phyloP scores from a whole-genome alignment of 2,888 invertebrate genomes.

The Drosophila neotestacea region DNA sequence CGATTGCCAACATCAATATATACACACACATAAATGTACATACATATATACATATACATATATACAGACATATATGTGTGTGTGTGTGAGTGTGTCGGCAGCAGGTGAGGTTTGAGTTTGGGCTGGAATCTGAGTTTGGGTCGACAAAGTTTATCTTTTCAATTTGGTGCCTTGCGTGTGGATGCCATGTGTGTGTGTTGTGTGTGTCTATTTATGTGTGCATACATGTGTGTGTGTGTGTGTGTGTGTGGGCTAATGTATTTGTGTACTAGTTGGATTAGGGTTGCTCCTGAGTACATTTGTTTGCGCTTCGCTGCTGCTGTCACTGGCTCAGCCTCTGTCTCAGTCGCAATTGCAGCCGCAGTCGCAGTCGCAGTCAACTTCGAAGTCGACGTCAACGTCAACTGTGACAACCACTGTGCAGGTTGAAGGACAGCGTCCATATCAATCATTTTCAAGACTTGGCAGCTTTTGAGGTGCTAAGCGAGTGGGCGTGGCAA shows the following conservation, averaged over 20 bases:
- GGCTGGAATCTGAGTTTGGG: conserved; percentile 58
- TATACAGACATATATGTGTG: background rate
- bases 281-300: conserved; percentile 74
- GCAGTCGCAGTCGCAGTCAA: conserved; percentile 5
- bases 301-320: conserved; percentile 42
- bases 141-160: conserved; percentile 78
- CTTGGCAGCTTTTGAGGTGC: conserved; percentile 33
- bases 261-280: conserved; percentile 72
- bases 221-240: conserved; percentile 20
- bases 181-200: conserved; percentile 52
- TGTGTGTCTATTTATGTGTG: conserved; percentile 26
- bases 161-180: conserved; percentile 64
- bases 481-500: conserved; percentile 40
- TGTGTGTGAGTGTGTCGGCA: conserved; percentile 18
- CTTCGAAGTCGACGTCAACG: conserved; percentile 15
- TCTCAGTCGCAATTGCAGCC: conserved; percentile 4
- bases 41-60: background rate
- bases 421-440: conserved; percentile 63
- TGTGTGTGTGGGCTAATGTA: conserved; percentile 58
- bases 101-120: conserved; percentile 51
- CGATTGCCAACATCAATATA: conserved; percentile 76
- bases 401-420: conserved; percentile 10
- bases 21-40: background rate
- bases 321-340: conserved; percentile 7
- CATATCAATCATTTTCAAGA: conserved; percentile 65